phyloP scores from a whole-genome alignment of 1,140 invertebrate genomes.

The Drosophila simulans region DNA sequence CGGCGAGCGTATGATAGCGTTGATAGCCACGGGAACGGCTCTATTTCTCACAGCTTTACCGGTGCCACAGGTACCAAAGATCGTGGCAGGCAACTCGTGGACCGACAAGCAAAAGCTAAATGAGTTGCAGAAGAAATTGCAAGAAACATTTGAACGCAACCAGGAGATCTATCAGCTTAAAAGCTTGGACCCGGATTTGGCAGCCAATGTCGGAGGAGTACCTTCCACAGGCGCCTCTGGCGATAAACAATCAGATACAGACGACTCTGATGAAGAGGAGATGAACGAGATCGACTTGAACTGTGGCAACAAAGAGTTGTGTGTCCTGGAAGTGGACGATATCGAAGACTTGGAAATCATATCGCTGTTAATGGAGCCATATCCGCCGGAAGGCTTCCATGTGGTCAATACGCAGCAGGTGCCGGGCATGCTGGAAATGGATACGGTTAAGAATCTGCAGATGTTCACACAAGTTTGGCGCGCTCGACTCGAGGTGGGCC shows the following conservation, averaged over 20 bases:
- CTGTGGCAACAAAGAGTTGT: constrained; percentile 92
- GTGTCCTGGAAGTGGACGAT: constrained; percentile 94
- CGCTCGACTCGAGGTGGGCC: constrained; percentile 87
- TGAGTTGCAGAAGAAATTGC: constrained; percentile 88
- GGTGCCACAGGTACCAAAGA: constrained; percentile 88
- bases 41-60: constrained; percentile 91
- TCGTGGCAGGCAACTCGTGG: constrained; percentile 88
- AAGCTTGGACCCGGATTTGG: constrained; percentile 75
- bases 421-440: constrained; percentile 89
- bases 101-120: constrained; percentile 87
- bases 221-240: constrained; percentile 3
- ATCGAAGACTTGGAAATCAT: constrained; percentile 93
- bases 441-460: constrained; percentile 91
- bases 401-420: constrained; percentile 93
- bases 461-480: constrained; percentile 95
- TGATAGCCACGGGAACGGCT: constrained; percentile 95
- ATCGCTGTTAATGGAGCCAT: constrained; percentile 90
- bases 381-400: constrained; percentile 91
- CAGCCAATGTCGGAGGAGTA: constrained; percentile 3
- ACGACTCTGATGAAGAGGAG: constrained; percentile 91
- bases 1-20: constrained; percentile 94
- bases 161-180: constrained; percentile 89
- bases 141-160: constrained; percentile 89
- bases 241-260: constrained; percentile 86
- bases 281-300: constrained; percentile 90